Conservation (phyloP, 2,113 vertebrate species). For the Caracal caracal region DNA sequence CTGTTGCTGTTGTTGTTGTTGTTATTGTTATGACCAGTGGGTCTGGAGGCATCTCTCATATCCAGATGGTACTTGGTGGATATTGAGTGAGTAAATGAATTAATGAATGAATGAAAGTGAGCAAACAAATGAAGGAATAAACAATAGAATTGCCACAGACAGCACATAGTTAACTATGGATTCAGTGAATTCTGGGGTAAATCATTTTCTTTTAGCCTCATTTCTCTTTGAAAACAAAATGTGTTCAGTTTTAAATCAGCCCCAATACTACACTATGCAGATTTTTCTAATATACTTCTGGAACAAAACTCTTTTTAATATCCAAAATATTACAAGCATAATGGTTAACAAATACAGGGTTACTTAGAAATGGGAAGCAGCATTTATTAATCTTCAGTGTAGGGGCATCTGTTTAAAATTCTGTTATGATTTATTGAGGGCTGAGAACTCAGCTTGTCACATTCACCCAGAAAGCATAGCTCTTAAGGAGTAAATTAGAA, state of each 20-base stretch:
- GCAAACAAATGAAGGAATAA: neutral
- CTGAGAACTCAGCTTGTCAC: conserved; percentile 44
- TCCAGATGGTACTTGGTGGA: neutral
- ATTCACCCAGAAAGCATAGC: neutral
- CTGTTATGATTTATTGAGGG: conserved; percentile 35
- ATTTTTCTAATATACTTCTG: conserved; percentile 36
- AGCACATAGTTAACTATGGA: neutral
- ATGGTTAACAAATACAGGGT: conserved; percentile 30
- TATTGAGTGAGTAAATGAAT: neutral
- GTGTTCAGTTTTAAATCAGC: conserved; percentile 5
- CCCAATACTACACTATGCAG: conserved; percentile 4
- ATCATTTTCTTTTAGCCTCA: neutral
- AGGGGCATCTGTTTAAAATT: conserved; percentile 49
- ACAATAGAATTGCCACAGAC: neutral
- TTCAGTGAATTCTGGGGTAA: conserved; percentile 39
- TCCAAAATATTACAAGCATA: conserved; percentile 25
- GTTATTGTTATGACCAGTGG: neutral
- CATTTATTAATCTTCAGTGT: conserved; percentile 20
- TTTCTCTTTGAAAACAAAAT: conserved; percentile 20
- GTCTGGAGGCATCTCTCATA: neutral
- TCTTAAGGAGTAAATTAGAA: conserved; percentile 30
- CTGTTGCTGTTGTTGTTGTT: neutral
- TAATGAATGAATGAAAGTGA: neutral
- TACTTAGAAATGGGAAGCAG: conserved; percentile 34
- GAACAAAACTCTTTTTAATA: conserved; percentile 22